Base-by-base conservation (phyloP, 1,140 invertebrate species). In the Drosophila setifemur region DNA sequence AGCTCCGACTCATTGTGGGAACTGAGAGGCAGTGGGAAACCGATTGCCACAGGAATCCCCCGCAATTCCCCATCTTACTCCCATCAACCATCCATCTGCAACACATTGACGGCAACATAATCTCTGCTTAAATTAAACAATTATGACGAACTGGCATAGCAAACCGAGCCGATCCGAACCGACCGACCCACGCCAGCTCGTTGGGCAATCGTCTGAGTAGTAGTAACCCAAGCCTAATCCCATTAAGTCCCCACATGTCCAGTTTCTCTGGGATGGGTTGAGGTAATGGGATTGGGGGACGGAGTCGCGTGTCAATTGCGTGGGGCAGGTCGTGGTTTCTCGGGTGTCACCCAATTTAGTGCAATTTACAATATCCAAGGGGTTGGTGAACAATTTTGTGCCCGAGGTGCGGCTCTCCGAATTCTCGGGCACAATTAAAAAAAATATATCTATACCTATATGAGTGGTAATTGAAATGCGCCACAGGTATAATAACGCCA, bases 121-220 rank as follows among this genome's bases (percentile, higher is more conserved):
- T 82, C 68, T 61, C 61, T 53, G 70, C 54, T 52, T 50, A 73
- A 86, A 79, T 86, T 86, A 86, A 81, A 81, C 81, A 86, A 86
- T 86, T 86, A 86, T 86, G 81, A 76, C 54, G 71, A 53, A 47
- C 57, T 23, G 47, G 42, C 43, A 33, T 14, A 26, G 14, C 16
- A 12, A 26, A 23, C 2, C 21, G 21, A 5, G 21, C 2, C 2
- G 2, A 23, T 2, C 21, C 2, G 5, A 2, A 23, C 2, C 29
- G 29, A 35, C 31, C 45, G n/a, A 16, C 35, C 53, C 25, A 45
- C 50, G 40, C 26, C 21, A 11, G 3, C 16, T 16, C 18, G 50
- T 68, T 40, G 48, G 49, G 14, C 64, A 69, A 49, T 69, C 44
- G 55, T 19, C 23, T 54, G 64, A 53, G 75, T n/a, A 16, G 12